Evolutionary conservation across 2,888 invertebrate genomes (phyloP).

Genomic region (Pristionchus exspectatus): DNA sequence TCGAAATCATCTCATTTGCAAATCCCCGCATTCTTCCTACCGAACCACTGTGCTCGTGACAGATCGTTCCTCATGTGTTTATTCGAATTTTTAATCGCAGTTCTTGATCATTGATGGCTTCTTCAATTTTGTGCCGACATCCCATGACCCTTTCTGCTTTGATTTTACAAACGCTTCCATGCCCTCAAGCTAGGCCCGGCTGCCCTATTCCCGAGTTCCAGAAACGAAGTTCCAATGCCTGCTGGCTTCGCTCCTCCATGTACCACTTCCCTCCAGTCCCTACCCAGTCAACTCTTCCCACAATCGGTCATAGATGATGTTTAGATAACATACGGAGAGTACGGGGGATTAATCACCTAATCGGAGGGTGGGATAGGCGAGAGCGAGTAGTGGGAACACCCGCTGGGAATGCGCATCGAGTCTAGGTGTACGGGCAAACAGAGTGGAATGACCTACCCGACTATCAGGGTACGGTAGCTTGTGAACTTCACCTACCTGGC

Average conservation of each 20-base stretch:
- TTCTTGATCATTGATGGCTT: not conserved
- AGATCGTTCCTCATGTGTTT: not conserved
- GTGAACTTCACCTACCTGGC: not conserved
- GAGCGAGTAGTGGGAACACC: not conserved
- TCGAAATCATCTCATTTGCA: not conserved
- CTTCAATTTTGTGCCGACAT: not conserved
- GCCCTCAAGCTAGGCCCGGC: not conserved
- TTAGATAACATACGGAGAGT: not conserved
- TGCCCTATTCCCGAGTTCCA: not conserved
- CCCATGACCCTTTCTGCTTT: not conserved
- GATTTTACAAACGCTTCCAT: not conserved
- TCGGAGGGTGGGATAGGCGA: not conserved
- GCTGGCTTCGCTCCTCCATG: not conserved
- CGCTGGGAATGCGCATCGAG: not conserved
- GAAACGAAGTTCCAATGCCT: not conserved
- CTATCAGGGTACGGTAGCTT: not conserved
- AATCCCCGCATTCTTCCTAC: not conserved
- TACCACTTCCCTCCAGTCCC: not conserved
- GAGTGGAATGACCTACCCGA: not conserved
- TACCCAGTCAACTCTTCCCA: not conserved
- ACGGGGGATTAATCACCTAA: constrained; percentile 16
- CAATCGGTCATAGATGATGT: constrained; percentile 19
- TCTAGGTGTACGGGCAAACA: not conserved
- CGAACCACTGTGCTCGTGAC: not conserved
- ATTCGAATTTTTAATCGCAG: not conserved